These are phyloP conservation scores for Onychomys arenicola DNA, from an alignment of 2,797 vertebrate species.

Conservation along the genomic window DNA sequence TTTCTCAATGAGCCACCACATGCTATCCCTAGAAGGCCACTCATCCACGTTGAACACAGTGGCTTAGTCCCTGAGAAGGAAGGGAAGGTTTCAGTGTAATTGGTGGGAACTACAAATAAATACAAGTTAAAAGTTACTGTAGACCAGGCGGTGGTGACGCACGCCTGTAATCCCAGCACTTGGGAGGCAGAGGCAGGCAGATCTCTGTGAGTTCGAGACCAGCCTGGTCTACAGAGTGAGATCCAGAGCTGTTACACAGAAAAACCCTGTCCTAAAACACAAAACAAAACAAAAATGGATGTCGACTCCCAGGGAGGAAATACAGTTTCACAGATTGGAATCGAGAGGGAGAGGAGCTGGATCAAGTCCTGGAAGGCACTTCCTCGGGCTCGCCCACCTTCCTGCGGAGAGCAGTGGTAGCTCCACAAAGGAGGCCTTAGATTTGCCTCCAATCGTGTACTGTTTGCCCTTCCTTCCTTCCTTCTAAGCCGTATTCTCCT, in stretches of 20 bases:
- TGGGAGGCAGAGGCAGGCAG: not conserved
- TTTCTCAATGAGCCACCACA: slow-evolving; percentile 30
- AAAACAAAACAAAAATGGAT: not conserved
- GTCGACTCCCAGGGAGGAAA: not conserved
- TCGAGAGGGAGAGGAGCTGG: not conserved
- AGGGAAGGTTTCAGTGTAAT: not conserved
- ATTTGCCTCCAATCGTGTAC: not conserved
- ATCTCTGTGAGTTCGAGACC: not conserved
- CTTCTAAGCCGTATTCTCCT: not conserved
- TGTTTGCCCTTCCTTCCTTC: not conserved
- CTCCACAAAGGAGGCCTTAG: not conserved
- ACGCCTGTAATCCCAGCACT: not conserved
- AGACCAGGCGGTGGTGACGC: not conserved
- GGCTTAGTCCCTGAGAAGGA: not conserved
- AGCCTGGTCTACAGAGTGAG: not conserved
- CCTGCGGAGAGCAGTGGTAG: not conserved
- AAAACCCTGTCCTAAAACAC: not conserved
- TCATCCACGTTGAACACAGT: not conserved
- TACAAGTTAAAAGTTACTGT: not conserved
- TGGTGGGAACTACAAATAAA: slow-evolving; percentile 1
- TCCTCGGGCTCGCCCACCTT: not conserved
- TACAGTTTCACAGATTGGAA: not conserved
- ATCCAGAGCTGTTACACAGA: not conserved
- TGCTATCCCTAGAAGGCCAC: slow-evolving; percentile 26
- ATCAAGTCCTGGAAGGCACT: not conserved